phyloP scores from a whole-genome alignment of 2,888 invertebrate genomes.

The Tetragonula carbonaria region DNA sequence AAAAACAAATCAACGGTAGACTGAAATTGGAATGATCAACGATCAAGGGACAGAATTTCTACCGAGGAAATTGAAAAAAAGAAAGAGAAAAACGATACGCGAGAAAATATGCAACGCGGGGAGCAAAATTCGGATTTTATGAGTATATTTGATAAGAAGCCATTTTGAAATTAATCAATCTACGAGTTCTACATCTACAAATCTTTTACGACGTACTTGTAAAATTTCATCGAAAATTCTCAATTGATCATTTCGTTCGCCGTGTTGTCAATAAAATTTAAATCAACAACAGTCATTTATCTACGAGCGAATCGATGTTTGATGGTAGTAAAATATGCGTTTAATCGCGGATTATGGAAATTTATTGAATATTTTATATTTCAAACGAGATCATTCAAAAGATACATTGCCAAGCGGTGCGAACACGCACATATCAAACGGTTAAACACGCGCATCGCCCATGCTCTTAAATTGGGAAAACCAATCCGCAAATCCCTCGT shows the following conservation, averaged over 20 bases:
- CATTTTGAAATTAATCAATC: too few relatives aligned
- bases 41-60: background rate
- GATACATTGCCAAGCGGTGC: background rate
- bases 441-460: background rate
- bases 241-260: background rate
- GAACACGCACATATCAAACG: background rate
- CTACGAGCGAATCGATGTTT: background rate
- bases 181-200: too few relatives aligned
- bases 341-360: too few relatives aligned
- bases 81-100: background rate
- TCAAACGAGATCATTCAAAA: background rate
- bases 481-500: slow-evolving; percentile 1
- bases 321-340: too few relatives aligned
- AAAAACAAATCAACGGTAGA: background rate
- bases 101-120: background rate
- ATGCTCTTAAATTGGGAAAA: slow-evolving; percentile 17
- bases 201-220: too few relatives aligned
- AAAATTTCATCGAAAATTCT: background rate
- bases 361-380: too few relatives aligned
- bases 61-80: background rate
- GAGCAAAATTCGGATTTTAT: background rate
- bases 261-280: background rate
- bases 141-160: too few relatives aligned
- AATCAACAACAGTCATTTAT: background rate
- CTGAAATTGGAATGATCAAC: background rate